Conservation (phyloP, 2,888 invertebrate species). For the Scaptomyza caliginosa region DNA sequence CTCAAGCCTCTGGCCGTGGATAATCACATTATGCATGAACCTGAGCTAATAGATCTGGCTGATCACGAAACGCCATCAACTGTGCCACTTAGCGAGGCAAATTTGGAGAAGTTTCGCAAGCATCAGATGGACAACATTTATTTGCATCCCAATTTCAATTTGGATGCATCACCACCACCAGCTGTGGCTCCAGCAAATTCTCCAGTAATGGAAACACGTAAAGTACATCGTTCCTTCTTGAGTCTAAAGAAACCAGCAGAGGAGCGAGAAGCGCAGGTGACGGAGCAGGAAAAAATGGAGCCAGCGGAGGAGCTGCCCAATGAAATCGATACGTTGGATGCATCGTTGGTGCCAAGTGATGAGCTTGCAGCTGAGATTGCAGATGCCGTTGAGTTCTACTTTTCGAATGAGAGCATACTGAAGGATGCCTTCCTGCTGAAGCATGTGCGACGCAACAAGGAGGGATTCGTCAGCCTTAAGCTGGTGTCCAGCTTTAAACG, state of each 20-base stretch:
- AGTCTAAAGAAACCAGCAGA: conserved; percentile 67
- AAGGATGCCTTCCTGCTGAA: conserved; percentile 98
- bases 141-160: conserved; percentile 79
- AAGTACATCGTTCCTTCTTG: conserved; percentile 78
- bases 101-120: conserved; percentile 80
- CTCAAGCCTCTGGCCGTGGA: conserved; percentile 83
- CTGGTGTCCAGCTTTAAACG: conserved; percentile 97
- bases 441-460: conserved; percentile 97
- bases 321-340: conserved; percentile 81
- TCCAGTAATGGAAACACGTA: conserved; percentile 65
- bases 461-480: conserved; percentile 97
- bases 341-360: conserved; percentile 87
- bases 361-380: conserved; percentile 91
- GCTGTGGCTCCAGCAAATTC: conserved; percentile 71
- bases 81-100: conserved; percentile 79
- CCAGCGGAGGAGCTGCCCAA: conserved; percentile 52
- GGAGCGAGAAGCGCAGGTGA: conserved; percentile 38
- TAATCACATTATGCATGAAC: conserved; percentile 81
- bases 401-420: conserved; percentile 96
- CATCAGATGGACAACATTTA: conserved; percentile 81
- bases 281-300: conserved; percentile 8
- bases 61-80: conserved; percentile 47
- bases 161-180: conserved; percentile 71
- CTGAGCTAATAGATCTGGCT: conserved; percentile 53
- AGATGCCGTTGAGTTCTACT: conserved; percentile 96